Base-by-base conservation (phyloP, 2,888 invertebrate species). In the Operophtera brumata region DNA sequence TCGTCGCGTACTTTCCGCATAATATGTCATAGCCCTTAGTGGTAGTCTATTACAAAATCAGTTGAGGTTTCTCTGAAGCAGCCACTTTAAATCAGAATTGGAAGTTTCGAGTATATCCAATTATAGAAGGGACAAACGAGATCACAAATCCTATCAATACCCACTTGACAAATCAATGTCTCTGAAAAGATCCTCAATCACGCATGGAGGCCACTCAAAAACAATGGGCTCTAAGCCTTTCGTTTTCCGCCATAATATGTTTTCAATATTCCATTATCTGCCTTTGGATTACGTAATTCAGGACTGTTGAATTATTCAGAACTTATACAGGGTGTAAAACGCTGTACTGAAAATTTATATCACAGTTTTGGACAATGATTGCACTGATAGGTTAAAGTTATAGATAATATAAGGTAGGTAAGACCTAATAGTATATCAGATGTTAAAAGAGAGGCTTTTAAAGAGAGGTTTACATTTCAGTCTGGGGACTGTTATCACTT, bases 261-360 rank as follows among this genome's bases (percentile, higher is more conserved):
- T 56, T 56, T 61, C 51, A 58, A 62, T 62, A 58, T 64, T 64
- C 59, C 54, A 63, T 63, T 54, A 61, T 44, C 52, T 45, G 40
- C 43, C 34, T 35, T 47, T 10, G 53, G 59, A 59, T 46, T 59
- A 58, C 65, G 57, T 61, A 57, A 57, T 62, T 58, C 54, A 47
- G 39, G 42, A 9, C 34, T 64, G 11, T 14, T 70, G 68, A 71
- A 72, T 71, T 46, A 73, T 73, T 71, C 65, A 73, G 20, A 4
- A 45, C 25, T n/a, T 44, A 14, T 34, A 50, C 43, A 40, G 51
- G n/a, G 36, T 40, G 51, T 39, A 13, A 30, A 20, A 12, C 8
- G 11, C 20, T 40, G 1, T 34, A 4, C 2, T 20, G 11, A 3
- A 34, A 34, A 11, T 0, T n/a, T 5, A 28, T 25, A 26, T 12